Base-by-base conservation (phyloP, 2,113 vertebrate genomes). In the Oreochromis tanganicae region DNA sequence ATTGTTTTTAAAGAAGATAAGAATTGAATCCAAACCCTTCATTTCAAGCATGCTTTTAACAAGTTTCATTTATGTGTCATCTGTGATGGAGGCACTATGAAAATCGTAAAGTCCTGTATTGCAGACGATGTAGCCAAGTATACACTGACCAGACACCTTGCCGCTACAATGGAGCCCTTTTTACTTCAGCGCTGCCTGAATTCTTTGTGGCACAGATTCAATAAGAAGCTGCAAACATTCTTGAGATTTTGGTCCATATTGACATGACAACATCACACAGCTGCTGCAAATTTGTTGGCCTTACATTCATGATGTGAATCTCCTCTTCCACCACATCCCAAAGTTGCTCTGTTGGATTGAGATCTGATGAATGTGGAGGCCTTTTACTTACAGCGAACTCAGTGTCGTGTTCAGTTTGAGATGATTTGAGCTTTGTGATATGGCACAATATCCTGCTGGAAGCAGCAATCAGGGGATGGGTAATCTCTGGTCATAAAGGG, bases 41-140 rank as follows among this genome's bases (percentile, higher is more conserved):
- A 32, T 75, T 75, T 75, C 43, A 75, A 50, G 24, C 71, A 50
- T 29, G 71, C 17, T 50, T 50, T 75, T 50, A 50, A 50, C 16
- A 75, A 75, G 0, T 48, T 48, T 75, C 5, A 48, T 29, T 48
- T 50, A 29, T 17, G 43, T 48, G 0, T 75, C 68, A 46, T 46
- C 13, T 46, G 68, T 75, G 68, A 43, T 27, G 2, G 38, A 73
- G 7, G 21, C 21, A 73, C 13, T 73, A 16, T 27, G 41, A 46
- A 46, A 27, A 6, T 17, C 0, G 1, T 27, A 17, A 48, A 17
- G 21, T 46, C 13, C 21, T 29, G 41, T 0, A 73, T 48, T 50
- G 6, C 43, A 50, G 9, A 50, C 2, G 4, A 75, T 75, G 3
- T 32, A 48, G 24, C 24, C 43, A 78, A 50, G 43, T 29, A 78